Conservation (phyloP, 2,797 vertebrate genomes). For the Discoglossus pictus region DNA sequence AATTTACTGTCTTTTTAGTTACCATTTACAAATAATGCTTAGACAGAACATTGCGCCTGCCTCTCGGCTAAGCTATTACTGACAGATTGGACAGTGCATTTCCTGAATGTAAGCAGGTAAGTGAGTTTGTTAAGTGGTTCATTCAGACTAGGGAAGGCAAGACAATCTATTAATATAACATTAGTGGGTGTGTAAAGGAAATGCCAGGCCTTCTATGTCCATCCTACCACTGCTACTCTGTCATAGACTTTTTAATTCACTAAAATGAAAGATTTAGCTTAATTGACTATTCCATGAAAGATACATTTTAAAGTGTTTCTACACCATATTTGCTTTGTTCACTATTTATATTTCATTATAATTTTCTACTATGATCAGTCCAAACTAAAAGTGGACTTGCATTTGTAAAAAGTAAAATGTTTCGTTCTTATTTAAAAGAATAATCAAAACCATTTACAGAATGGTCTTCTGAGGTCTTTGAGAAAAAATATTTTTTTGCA, state of each 20-base stretch:
- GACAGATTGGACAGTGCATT: conserved; percentile 40
- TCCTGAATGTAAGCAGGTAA: conserved; percentile 30
- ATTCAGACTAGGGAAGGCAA: conserved; percentile 4
- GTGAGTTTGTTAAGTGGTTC: conserved; percentile 27
- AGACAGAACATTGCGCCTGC: conserved; percentile 30
- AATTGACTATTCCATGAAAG: conserved; percentile 28
- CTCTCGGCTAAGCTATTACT: conserved; percentile 24
- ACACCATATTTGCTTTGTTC: no score
- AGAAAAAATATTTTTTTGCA: no score
- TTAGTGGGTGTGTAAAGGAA: conserved; percentile 18
- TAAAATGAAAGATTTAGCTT: conserved; percentile 18
- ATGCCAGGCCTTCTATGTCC: conserved; percentile 5
- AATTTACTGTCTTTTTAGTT: conserved; percentile 19
- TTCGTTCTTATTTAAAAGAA: no score
- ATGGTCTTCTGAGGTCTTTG: no score
- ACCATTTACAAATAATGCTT: conserved; percentile 11
- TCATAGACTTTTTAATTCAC: conserved; percentile 2
- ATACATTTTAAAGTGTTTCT: no score
- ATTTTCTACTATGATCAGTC: no score
- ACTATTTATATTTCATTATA: no score
- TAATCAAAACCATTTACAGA: no score
- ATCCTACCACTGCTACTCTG: conserved; percentile 15
- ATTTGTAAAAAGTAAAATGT: no score
- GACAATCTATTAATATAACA: conserved; percentile 17
- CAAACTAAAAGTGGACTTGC: no score